Evolutionary conservation across 2,888 invertebrate species (phyloP).

Genomic region (Hirtodrosophila cameraria): DNA sequence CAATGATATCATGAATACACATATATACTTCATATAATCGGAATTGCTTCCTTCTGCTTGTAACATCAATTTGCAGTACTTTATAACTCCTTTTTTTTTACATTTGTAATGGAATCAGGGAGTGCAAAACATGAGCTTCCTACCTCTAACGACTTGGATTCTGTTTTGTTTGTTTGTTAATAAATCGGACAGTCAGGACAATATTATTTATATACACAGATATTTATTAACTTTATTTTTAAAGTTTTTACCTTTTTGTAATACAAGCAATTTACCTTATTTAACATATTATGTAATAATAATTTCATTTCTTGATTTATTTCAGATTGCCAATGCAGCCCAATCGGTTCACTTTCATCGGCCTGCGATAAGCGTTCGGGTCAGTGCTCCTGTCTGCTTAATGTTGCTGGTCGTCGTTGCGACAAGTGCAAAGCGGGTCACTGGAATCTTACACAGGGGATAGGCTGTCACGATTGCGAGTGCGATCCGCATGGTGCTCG

Average conservation of each 20-base stretch:
- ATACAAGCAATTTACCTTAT: background rate
- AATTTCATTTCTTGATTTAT: slow-evolving; percentile 61
- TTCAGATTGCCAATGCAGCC: slow-evolving; percentile 94
- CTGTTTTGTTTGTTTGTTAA: too few relatives aligned
- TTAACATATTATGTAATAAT: background rate
- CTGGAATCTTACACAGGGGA: slow-evolving; percentile 90
- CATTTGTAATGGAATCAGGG: too few relatives aligned
- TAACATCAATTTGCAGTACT: too few relatives aligned
- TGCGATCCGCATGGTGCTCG: slow-evolving; percentile 90
- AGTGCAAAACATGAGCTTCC: too few relatives aligned
- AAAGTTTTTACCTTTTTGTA: too few relatives aligned
- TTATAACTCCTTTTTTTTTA: too few relatives aligned
- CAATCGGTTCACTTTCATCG: slow-evolving; percentile 88
- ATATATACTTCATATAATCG: too few relatives aligned
- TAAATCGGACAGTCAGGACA: too few relatives aligned
- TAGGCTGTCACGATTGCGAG: slow-evolving; percentile 92
- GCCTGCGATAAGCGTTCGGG: slow-evolving; percentile 91
- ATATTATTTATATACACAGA: too few relatives aligned
- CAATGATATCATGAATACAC: too few relatives aligned
- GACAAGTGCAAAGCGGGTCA: slow-evolving; percentile 91
- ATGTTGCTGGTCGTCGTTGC: slow-evolving; percentile 90
- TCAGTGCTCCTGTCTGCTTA: slow-evolving; percentile 90
- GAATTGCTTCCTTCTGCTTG: too few relatives aligned
- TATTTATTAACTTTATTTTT: background rate
- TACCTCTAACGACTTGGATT: too few relatives aligned